phyloP scores from a whole-genome alignment of 53 echinoderm and acorn worm genomes.

The Glandiceps talaboti region DNA sequence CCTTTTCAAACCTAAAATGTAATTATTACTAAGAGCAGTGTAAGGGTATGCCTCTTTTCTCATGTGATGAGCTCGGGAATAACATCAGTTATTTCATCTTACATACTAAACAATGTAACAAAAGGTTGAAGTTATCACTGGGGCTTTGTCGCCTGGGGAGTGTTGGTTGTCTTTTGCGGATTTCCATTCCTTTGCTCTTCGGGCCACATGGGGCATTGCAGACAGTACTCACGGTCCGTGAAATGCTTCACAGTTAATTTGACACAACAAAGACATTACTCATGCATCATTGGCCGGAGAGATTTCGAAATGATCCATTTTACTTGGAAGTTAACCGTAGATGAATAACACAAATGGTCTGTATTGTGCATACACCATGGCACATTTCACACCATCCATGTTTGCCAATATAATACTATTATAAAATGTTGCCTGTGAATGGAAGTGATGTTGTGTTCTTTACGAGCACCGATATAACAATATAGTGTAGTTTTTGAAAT shows the following conservation, averaged over 20 bases:
- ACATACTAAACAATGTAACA: background rate
- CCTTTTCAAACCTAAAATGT: background rate
- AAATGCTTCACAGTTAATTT: background rate
- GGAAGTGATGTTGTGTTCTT: too few species aligned
- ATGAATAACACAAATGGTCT: too few species aligned
- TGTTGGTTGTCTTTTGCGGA: too few species aligned
- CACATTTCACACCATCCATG: too few species aligned
- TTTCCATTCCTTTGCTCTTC: too few species aligned
- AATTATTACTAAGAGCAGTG: background rate
- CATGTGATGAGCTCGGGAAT: background rate
- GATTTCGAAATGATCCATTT: too few species aligned
- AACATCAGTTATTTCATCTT: background rate
- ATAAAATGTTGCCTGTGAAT: too few species aligned
- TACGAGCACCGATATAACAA: too few species aligned
- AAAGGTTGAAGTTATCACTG: background rate
- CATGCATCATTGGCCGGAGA: background rate
- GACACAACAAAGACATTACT: background rate
- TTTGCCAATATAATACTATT: too few species aligned
- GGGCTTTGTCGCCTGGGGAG: background rate
- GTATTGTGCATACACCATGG: too few species aligned
- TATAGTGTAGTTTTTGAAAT: too few species aligned
- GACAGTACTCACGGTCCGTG: background rate
- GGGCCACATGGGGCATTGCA: background rate
- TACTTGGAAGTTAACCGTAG: too few species aligned
- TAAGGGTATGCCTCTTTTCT: background rate